A percentile compares a stretch with the other conserved stretches of the same genome.
Conservation (phyloP, 1,140 invertebrate species). For the Batillaria attramentaria region DNA sequence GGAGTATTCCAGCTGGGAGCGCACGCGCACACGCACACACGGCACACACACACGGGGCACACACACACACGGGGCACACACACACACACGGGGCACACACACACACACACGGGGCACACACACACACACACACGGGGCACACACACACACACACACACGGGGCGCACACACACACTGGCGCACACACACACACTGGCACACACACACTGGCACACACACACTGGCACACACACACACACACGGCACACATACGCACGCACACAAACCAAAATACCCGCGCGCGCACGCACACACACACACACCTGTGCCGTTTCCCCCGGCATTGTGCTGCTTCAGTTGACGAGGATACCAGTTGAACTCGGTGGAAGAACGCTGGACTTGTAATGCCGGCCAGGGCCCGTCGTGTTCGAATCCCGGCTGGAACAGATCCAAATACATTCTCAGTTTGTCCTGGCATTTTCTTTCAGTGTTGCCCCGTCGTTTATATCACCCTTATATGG, state of each 20-base stretch:
- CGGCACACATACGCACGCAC: neutral
- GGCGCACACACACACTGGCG: neutral
- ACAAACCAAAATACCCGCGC: neutral
- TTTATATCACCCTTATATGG: no score
- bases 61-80: neutral
- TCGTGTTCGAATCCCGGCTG: no score
- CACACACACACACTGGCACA: neutral
- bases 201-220: neutral
- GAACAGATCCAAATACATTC: no score
- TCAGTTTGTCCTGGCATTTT: no score
- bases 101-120: neutral
- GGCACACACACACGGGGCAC: neutral
- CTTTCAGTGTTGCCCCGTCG: no score
- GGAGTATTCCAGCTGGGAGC: neutral
- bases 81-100: neutral
- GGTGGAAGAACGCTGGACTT: no score
- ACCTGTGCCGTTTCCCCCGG: no score
- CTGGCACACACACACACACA: neutral
- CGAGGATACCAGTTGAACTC: no score
- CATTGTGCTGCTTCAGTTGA: no score
- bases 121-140: neutral
- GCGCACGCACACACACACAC: neutral
- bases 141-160: neutral
- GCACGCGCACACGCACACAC: no score
- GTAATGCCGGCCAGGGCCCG: no score